Percentiles rank a stretch among this genome's conserved stretches.
Evolutionary conservation across 1,140 invertebrate species (phyloP).

Genomic region (Drosophila arizonae): DNA sequence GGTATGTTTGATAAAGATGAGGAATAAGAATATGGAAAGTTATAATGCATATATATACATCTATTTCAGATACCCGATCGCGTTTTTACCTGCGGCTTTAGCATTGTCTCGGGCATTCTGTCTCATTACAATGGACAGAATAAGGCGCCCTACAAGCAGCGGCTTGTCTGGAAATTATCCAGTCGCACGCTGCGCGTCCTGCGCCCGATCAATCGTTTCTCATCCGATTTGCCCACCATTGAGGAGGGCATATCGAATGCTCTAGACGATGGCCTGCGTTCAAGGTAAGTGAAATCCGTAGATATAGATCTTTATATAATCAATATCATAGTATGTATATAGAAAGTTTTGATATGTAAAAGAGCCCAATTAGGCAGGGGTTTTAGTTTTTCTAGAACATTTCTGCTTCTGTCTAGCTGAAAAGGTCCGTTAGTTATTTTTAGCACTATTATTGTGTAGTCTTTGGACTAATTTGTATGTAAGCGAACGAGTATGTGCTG

Average conservation of each 20-base stretch:
- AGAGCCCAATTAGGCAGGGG: not conserved
- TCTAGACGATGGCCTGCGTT: constrained; percentile 78
- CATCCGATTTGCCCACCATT: constrained; percentile 88
- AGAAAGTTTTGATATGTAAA: not conserved
- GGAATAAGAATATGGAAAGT: not conserved
- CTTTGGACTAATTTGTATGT: constrained; percentile 52
- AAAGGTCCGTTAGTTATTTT: constrained; percentile 55
- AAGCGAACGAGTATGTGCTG: constrained; percentile 53
- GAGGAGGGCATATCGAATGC: constrained; percentile 84
- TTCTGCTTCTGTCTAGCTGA: constrained; percentile 3
- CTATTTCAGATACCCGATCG: constrained; percentile 86
- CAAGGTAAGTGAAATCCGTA: constrained; percentile 59
- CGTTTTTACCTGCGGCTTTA: constrained; percentile 85
- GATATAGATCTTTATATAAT: too few relatives aligned
- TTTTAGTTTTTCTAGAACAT: constrained; percentile 14
- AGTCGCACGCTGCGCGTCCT: constrained; percentile 87
- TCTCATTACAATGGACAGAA: constrained; percentile 88
- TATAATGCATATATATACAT: not conserved
- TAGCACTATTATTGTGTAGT: constrained; percentile 44
- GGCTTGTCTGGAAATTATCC: constrained; percentile 88
- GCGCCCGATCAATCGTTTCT: constrained; percentile 89
- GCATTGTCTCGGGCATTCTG: constrained; percentile 85
- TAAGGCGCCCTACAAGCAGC: constrained; percentile 88
- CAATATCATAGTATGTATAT: not conserved
- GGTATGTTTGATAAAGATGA: constrained; percentile 34